A percentile compares a stretch with the other conserved stretches of the same genome.
Evolutionary conservation across 2,797 vertebrate species (phyloP).

Genomic region (Eremophila alpestris): DNA sequence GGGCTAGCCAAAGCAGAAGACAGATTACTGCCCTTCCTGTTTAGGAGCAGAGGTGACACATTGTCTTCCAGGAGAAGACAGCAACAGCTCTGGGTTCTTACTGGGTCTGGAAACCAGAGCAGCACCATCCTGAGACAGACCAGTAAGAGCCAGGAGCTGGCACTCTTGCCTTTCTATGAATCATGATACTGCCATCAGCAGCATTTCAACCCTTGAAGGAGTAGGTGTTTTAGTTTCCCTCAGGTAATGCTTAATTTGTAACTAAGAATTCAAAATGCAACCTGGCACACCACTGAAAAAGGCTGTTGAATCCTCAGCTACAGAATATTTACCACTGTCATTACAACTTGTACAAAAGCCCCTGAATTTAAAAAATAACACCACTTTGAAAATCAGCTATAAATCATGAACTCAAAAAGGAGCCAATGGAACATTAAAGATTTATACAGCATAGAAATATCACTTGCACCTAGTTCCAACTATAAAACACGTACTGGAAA

Average conservation of each 20-base stretch:
- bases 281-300: background rate
- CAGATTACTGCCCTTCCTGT: background rate
- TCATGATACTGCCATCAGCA: background rate
- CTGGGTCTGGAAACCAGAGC: background rate
- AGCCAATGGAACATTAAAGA: background rate
- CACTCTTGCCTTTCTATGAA: background rate
- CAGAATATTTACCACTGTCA: background rate
- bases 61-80: background rate
- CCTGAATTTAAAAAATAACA: background rate
- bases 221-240: background rate
- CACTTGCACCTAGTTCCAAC: background rate
- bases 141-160: background rate
- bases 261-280: background rate
- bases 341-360: background rate
- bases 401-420: background rate
- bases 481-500: background rate
- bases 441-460: background rate
- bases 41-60: background rate
- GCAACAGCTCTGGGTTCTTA: background rate
- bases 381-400: background rate
- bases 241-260: background rate
- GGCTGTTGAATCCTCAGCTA: background rate
- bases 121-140: background rate
- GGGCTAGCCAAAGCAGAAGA: background rate
- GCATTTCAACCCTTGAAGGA: background rate